A percentile compares a stretch with the other conserved stretches of the same genome.
phyloP scores from a whole-genome alignment of 37 sponge, comb jelly and placozoan species.

The Halichondria panicea region DNA sequence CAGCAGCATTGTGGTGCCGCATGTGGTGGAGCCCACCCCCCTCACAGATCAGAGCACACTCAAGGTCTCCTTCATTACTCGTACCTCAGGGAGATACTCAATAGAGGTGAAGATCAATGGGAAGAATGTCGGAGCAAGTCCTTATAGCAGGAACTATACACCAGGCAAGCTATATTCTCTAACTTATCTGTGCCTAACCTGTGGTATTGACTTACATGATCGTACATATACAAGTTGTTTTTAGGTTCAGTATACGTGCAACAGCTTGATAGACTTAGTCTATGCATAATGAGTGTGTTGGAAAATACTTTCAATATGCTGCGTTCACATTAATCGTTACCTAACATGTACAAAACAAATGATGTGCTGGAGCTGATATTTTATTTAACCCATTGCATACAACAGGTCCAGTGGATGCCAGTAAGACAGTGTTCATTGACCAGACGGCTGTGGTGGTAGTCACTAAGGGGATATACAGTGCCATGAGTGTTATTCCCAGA shows the following conservation, averaged over 20 bases:
- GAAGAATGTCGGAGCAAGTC: constrained; percentile 3
- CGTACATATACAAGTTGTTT: too few relatives aligned
- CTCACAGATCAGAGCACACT: constrained; percentile 24
- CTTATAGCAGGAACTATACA: constrained; percentile 28
- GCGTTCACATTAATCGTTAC: neutral
- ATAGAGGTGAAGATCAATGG: constrained; percentile 49
- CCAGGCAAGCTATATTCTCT: constrained; percentile 40
- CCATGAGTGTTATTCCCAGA: constrained; percentile 62
- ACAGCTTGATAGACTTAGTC: too few relatives aligned
- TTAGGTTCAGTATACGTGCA: too few relatives aligned
- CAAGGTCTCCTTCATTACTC: constrained; percentile 63
- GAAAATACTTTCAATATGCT: neutral
- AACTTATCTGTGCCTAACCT: neutral
- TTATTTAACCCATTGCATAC: too few relatives aligned
- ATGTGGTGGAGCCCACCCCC: constrained; percentile 68
- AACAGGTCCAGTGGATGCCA: constrained; percentile 59
- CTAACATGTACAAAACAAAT: neutral
- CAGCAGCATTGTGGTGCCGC: constrained; percentile 22
- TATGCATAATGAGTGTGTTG: neutral
- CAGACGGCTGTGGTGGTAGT: constrained; percentile 60
- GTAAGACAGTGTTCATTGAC: constrained; percentile 54
- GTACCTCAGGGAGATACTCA: constrained; percentile 42
- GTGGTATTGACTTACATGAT: neutral
- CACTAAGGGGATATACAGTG: constrained; percentile 39
- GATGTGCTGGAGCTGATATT: too few relatives aligned